Conservation (phyloP, 2,888 invertebrate genomes). For the Melanostoma mellinum region DNA sequence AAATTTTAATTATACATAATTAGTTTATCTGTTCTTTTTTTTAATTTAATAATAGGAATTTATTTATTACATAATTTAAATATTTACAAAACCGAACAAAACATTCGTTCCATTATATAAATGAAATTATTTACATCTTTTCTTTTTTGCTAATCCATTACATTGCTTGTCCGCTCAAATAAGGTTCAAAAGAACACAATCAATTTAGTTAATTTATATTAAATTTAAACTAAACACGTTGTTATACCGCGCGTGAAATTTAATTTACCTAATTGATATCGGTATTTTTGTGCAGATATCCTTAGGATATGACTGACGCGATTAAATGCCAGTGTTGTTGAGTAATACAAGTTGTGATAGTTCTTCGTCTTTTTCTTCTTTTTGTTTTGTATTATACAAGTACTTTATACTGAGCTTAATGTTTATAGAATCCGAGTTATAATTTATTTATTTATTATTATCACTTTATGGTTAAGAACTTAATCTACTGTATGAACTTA, state of each 20-base stretch:
- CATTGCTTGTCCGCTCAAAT: not conserved
- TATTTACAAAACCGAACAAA: constrained; percentile 46
- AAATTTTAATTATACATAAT: constrained; percentile 20
- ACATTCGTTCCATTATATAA: not conserved
- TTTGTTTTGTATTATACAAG: not conserved
- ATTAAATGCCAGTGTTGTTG: constrained; percentile 2
- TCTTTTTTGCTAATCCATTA: not conserved
- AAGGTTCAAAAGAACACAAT: constrained; percentile 2
- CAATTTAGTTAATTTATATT: constrained; percentile 6
- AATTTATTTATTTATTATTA: constrained; percentile 22
- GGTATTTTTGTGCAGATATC: constrained; percentile 57
- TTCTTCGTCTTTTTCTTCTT: not conserved
- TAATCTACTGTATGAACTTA: not conserved
- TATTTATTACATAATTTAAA: constrained; percentile 21
- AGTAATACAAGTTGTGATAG: not conserved
- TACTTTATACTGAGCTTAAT: not conserved
- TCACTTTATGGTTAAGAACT: constrained; percentile 31
- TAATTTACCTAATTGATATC: constrained; percentile 25
- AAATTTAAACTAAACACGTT: constrained; percentile 38
- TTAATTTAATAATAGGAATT: constrained; percentile 33
- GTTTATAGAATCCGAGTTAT: not conserved
- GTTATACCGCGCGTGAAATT: constrained; percentile 33
- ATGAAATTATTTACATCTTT: constrained; percentile 11
- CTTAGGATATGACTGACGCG: constrained; percentile 55
- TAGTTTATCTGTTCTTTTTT: not conserved